A percentile compares a stretch with the other conserved stretches of the same genome.
phyloP scores from a whole-genome alignment of 37 sponge, comb jelly and placozoan genomes.

The Theonella swinhoei region DNA sequence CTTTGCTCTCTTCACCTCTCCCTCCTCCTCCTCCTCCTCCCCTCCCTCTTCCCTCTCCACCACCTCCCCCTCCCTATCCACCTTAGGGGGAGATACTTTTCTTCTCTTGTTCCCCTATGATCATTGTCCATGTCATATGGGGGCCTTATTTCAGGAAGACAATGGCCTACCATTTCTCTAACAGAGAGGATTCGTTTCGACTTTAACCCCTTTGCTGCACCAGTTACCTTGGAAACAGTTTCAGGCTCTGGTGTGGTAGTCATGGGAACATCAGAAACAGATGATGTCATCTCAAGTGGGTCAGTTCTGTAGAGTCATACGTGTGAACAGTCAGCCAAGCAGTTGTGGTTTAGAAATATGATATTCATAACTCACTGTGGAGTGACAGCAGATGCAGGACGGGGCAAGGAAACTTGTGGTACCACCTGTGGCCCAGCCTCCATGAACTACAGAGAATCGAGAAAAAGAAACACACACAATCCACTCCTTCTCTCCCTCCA shows the following conservation, averaged over 20 bases:
- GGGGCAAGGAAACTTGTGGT: slow-evolving; percentile 27
- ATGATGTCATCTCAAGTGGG: no score
- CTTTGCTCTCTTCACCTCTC: neutral
- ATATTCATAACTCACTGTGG: neutral
- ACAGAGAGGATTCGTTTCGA: slow-evolving; percentile 17
- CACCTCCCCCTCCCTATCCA: neutral
- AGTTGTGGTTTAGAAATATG: neutral
- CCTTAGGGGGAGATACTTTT: neutral
- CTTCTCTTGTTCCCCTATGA: neutral
- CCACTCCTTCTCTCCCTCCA: no score
- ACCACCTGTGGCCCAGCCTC: slow-evolving; percentile 11
- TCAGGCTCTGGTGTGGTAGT: neutral
- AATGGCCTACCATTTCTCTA: slow-evolving; percentile 41
- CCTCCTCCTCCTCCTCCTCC: neutral
- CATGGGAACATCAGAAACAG: neutral
- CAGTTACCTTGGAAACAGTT: neutral
- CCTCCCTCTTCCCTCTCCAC: neutral
- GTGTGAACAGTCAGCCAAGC: no score
- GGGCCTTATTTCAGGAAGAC: no score
- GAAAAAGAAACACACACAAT: no score
- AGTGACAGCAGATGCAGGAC: slow-evolving; percentile 10
- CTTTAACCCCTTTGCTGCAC: neutral
- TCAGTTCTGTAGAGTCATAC: no score
- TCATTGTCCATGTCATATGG: no score
- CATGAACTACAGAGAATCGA: slow-evolving; percentile 20